Evolutionary conservation across 2,888 invertebrate species (phyloP).

Genomic region (Hedya salicella): DNA sequence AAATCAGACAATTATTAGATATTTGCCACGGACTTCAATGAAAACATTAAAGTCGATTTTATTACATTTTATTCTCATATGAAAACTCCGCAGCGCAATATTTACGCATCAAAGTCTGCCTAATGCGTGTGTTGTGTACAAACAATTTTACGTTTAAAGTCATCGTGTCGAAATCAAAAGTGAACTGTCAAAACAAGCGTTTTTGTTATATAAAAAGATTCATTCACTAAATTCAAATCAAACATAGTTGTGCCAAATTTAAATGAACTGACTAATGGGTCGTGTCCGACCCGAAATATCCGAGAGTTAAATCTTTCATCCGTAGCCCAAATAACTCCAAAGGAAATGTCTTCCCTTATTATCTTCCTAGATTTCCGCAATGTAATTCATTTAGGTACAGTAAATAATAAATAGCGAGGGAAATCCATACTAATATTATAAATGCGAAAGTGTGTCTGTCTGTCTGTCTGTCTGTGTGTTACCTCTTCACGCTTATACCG

Average conservation of each 20-base stretch:
- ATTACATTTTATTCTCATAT: background rate
- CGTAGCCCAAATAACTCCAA: background rate
- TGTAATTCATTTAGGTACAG: background rate
- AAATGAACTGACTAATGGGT: constrained; percentile 13
- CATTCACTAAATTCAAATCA: background rate
- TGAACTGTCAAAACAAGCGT: background rate
- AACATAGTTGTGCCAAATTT: constrained; percentile 7
- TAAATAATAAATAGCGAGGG: no score
- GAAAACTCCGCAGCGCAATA: background rate
- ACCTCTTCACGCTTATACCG: no score
- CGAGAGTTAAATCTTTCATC: background rate
- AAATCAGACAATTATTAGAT: no score
- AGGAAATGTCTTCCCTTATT: constrained; percentile 8
- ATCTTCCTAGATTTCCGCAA: background rate
- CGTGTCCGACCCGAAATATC: constrained; percentile 8
- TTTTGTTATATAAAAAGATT: background rate
- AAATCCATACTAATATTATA: no score
- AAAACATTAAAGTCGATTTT: background rate
- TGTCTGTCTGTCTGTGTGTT: no score
- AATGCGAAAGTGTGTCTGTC: no score
- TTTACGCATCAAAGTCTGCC: background rate
- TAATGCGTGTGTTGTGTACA: background rate
- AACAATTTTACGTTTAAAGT: background rate
- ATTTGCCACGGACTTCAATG: no score
- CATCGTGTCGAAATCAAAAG: background rate